Evolutionary conservation across 2,888 invertebrate species (phyloP).

Genomic region (Pseudoips prasinana): DNA sequence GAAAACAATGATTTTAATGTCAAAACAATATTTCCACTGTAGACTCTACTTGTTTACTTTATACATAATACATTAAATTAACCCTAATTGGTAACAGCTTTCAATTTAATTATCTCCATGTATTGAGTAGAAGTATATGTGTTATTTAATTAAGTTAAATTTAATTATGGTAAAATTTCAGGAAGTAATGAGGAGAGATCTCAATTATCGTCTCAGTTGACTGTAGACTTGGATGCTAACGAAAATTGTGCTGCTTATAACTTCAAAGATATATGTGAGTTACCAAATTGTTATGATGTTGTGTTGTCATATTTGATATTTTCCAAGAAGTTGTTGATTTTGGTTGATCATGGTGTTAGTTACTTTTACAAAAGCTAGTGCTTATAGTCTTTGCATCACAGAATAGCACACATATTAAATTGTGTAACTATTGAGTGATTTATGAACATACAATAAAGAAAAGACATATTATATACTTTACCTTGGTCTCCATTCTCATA

Average conservation of each 20-base stretch:
- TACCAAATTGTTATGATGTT: not conserved
- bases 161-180: conserved; percentile 61
- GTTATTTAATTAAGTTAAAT: conserved; percentile 44
- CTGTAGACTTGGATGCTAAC: conserved; percentile 76
- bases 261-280: conserved; percentile 70
- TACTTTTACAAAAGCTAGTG: too few species aligned
- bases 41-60: conserved; percentile 22
- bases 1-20: too few species aligned
- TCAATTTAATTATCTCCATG: conserved; percentile 44
- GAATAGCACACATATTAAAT: too few species aligned
- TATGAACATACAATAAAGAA: too few species aligned
- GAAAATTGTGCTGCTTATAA: conserved; percentile 60
- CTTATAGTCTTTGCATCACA: too few species aligned
- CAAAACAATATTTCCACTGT: not conserved
- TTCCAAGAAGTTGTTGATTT: too few species aligned
- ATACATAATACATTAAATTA: conserved; percentile 10
- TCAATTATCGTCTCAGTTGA: conserved; percentile 74
- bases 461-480: too few species aligned
- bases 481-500: too few species aligned
- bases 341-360: too few species aligned
- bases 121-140: conserved; percentile 14
- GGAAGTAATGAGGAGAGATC: conserved; percentile 71
- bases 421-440: too few species aligned
- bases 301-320: too few species aligned
- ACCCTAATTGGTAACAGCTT: conserved; percentile 19